Evolutionary conservation across 1,140 invertebrate genomes (phyloP), one percentile per base, ranked within the genome.

Genomic region (Ceratosolen fusciceps): DNA sequence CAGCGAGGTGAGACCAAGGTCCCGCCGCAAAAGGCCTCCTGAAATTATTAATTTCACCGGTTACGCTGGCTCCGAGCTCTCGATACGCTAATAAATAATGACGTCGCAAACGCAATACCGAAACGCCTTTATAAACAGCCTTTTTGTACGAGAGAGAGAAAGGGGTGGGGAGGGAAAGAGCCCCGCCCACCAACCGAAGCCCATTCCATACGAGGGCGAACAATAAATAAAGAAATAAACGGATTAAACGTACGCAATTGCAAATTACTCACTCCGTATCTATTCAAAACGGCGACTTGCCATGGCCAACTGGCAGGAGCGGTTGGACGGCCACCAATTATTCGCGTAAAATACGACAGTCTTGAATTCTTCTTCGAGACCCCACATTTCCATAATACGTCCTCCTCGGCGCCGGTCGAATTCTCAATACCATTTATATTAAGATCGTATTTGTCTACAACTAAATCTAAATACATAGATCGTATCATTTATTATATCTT

Each of bases 1-100:
- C 97, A 98, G 31, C 93, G 90, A 0, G 95, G 93, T 0, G 94
- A 94, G 52, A 99, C 93, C 29, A 99, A 86, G 4, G 97, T 98
- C 8, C 97, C 97, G 0, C 96, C 97, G 85, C 97, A 99, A 86
- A 97, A 97, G 49, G 95, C 94, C 88, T 96, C 95, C 94, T 95
- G 83, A 31, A 81, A 86, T 8, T 21, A 52, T 16, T 52, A 16
- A 12, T 43, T 43, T 43, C 12, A 43, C 39, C 12, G 5, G 12
- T 43, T 43, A 7, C 39, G 12, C 12, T 43, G n/a, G n/a, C n/a
- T n/a, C n/a, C n/a, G n/a, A n/a, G n/a, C n/a, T n/a, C n/a, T n/a
- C n/a, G n/a, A n/a, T n/a, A n/a, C n/a, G n/a, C n/a, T n/a, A n/a
- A n/a, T n/a, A n/a, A n/a, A n/a, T n/a, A n/a, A n/a, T n/a, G n/a